Evolutionary conservation across 2,113 vertebrate species (phyloP), one percentile per base, ranked within the genome.

Genomic region (Callorhinus ursinus): DNA sequence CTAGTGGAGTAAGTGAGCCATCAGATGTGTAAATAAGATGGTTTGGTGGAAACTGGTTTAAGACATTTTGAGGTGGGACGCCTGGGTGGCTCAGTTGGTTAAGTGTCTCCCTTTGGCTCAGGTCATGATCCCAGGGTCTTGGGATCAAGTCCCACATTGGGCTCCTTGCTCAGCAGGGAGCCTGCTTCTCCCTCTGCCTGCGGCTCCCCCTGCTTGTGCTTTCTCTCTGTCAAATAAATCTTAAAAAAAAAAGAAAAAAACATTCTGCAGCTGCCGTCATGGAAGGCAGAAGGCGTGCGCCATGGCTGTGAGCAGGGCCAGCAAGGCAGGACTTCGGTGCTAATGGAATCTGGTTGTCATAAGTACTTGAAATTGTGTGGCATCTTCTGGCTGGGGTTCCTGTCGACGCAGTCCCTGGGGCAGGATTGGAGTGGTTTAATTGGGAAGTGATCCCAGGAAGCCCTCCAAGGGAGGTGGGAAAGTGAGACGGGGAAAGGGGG

Each of bases 201-300:
- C 12, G 1, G 12, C 26, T 31, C 12, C 61, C 61, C 61, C 61
- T 63, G 5, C 14, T 33, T 65, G 28, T 65, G 63, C 63, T 65
- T 13, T 65, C 28, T 65, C 63, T 67, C 63, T 67, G 63, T 33
- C 63, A 67, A 67, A 33, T 67, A 63, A 33, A 65, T 65, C 33
- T 14, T 67, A 16, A 33, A 33, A 63, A 63, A 28, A 4, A 63
- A 61, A 4, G 18, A 65, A 65, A 65, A 65, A 67, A 31, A 33
- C 6, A 67, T 33, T 67, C 63, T 67, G 31, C 33, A 31, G 63
- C 14, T 8, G 16, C 31, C 8, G 51, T 71, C 79, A 14, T 18
- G 5, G 65, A 46, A 71, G 14, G 51, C 28, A 39, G 33, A 80
- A n/a, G 15, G 0, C 3, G 1, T 36, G 42, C 0, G 4, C 9